A percentile compares a stretch with the other conserved stretches of the same genome.
Conservation (phyloP, 2,888 invertebrate species). For the Pseudanteris insignis region DNA sequence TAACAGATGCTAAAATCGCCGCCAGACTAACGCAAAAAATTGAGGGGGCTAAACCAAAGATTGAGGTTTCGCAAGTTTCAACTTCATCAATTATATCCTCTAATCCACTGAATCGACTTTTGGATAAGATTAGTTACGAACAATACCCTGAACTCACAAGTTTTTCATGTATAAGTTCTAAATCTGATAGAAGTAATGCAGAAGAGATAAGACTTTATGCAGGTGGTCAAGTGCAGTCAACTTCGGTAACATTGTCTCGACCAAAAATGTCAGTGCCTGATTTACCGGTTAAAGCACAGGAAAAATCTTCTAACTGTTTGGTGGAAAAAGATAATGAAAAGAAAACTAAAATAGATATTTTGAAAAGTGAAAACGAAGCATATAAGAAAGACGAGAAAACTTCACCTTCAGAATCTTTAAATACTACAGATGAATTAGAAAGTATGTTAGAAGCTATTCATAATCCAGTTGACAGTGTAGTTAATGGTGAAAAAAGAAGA, state of each 20-base stretch:
- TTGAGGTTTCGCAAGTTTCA: constrained; percentile 2
- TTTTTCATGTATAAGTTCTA: constrained; percentile 28
- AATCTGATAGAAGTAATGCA: constrained; percentile 17
- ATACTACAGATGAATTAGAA: constrained; percentile 66
- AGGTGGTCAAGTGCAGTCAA: constrained; percentile 50
- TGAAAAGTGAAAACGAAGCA: constrained; percentile 53
- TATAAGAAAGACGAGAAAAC: constrained; percentile 34
- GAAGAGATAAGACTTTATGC: constrained; percentile 19
- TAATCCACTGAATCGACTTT: constrained; percentile 25
- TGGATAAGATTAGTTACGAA: constrained; percentile 38
- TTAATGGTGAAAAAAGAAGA: constrained; percentile 54
- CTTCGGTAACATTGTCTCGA: constrained; percentile 53
- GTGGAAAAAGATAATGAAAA: constrained; percentile 25
- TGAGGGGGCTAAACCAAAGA: constrained; percentile 16
- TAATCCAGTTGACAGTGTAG: constrained; percentile 59
- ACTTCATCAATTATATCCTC: constrained; percentile 8
- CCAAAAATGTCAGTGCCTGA: constrained; percentile 58
- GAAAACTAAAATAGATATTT: constrained; percentile 50
- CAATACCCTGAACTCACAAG: constrained; percentile 33
- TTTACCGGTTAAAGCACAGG: constrained; percentile 46
- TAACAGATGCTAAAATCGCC: constrained; percentile 59
- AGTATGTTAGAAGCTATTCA: constrained; percentile 66
- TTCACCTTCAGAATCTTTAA: constrained; percentile 52
- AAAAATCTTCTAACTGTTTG: constrained; percentile 6
- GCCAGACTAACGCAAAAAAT: constrained; percentile 55